These are phyloP conservation scores for Drosophila pectinifera DNA, from an alignment of 1,140 invertebrate genomes.

Conservation along the genomic window DNA sequence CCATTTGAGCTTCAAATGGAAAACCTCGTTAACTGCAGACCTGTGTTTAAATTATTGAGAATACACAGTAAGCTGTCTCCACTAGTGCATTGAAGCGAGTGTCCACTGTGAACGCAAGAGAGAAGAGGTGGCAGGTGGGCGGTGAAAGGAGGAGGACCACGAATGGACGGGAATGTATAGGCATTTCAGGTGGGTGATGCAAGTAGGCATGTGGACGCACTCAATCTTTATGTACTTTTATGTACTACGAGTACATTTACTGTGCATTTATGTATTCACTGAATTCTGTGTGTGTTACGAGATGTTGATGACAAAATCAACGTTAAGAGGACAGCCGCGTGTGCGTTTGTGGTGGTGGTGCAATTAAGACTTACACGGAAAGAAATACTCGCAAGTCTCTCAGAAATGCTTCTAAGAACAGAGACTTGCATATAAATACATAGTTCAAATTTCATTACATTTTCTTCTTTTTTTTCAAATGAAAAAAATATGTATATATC, in stretches of 20 bases:
- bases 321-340: conserved; percentile 31
- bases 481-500: too few relatives aligned
- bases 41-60: too few relatives aligned
- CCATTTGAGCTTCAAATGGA: too few relatives aligned
- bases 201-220: conserved; percentile 10
- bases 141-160: conserved; percentile 1
- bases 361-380: conserved; percentile 40
- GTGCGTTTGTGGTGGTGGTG: conserved; percentile 39
- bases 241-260: conserved; percentile 17
- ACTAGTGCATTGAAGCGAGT: too few relatives aligned
- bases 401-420: too few relatives aligned
- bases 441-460: too few relatives aligned
- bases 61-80: too few relatives aligned
- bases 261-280: conserved; percentile 30
- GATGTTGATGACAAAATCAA: conserved; percentile 49
- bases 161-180: conserved; percentile 16
- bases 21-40: too few relatives aligned
- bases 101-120: conserved; percentile 8
- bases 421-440: too few relatives aligned
- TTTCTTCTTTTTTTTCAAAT: too few relatives aligned
- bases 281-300: conserved; percentile 32
- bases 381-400: neutral
- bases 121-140: conserved; percentile 12
- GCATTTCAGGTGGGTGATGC: conserved; percentile 31
- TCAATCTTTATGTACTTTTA: conserved; percentile 16